Evolutionary conservation across 2,888 invertebrate genomes (phyloP).

Genomic region (Tridacna gigas): DNA sequence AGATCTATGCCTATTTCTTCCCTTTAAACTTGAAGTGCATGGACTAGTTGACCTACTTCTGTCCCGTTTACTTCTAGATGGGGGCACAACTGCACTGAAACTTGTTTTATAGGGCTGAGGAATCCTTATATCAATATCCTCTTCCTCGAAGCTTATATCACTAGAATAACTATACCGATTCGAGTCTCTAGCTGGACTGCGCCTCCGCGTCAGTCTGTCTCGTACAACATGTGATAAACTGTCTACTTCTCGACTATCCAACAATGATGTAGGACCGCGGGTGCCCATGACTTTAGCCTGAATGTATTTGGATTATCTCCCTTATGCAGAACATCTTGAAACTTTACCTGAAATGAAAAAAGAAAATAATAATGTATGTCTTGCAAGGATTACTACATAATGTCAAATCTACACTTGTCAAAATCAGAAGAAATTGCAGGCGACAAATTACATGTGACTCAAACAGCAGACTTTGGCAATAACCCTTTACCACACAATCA

Average conservation of each 20-base stretch:
- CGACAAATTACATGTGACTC: no score
- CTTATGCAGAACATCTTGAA: slow-evolving; percentile 27
- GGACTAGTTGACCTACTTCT: slow-evolving; percentile 77
- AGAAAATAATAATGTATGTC: slow-evolving; percentile 15
- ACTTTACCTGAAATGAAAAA: slow-evolving; percentile 25
- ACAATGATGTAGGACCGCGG: slow-evolving; percentile 75
- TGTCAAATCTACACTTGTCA: no score
- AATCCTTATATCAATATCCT: slow-evolving; percentile 69
- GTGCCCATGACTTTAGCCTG: slow-evolving; percentile 70
- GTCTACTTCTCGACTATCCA: slow-evolving; percentile 72
- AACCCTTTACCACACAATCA: no score
- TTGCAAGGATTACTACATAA: no score
- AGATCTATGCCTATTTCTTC: slow-evolving; percentile 70
- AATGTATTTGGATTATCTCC: background rate
- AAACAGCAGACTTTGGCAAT: no score
- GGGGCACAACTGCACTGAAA: slow-evolving; percentile 80
- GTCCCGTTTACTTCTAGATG: slow-evolving; percentile 67
- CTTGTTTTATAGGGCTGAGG: slow-evolving; percentile 82
- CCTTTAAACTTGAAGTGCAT: slow-evolving; percentile 69
- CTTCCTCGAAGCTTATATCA: slow-evolving; percentile 48
- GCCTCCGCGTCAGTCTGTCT: slow-evolving; percentile 75
- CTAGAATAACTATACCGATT: slow-evolving; percentile 43
- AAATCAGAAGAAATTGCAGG: no score
- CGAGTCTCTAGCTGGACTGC: slow-evolving; percentile 68
- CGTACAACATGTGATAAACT: slow-evolving; percentile 59